Percentiles rank a stretch among this genome's conserved stretches.
These are phyloP conservation scores for Perca fluviatilis DNA, from an alignment of 2,113 vertebrate genomes.

Conservation along the genomic window DNA sequence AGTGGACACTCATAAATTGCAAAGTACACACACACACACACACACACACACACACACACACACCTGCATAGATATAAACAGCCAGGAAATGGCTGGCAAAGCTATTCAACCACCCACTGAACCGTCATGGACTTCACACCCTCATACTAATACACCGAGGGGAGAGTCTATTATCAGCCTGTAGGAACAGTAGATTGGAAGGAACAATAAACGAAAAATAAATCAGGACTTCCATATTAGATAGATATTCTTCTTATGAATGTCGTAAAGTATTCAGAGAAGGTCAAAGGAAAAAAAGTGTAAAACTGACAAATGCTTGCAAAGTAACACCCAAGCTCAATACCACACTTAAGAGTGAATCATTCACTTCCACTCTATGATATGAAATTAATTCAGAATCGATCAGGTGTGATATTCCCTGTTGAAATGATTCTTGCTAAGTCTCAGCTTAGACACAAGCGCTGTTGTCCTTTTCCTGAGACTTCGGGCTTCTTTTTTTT, in stretches of 20 bases:
- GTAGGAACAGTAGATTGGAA: conserved; percentile 7
- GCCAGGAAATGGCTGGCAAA: conserved; percentile 56
- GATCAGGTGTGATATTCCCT: conserved; percentile 5
- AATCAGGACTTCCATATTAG: conserved; percentile 25
- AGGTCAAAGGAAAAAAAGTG: conserved; percentile 37
- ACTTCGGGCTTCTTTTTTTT: conserved; percentile 52
- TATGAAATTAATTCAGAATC: conserved; percentile 12
- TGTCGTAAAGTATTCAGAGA: conserved; percentile 24
- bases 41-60: background rate
- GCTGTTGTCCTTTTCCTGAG: conserved; percentile 63
- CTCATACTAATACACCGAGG: conserved; percentile 35
- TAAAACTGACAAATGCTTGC: background rate
- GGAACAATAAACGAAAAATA: conserved; percentile 40
- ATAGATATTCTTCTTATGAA: conserved; percentile 18
- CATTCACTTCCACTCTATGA: background rate
- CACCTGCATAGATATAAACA: conserved; percentile 67
- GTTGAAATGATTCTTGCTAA: conserved; percentile 18
- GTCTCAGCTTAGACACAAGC: conserved; percentile 55
- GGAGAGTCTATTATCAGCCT: conserved; percentile 16
- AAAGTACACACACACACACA: conserved; percentile 32
- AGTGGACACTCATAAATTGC: conserved; percentile 61
- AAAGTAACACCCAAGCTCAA: accelerated
- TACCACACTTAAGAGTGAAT: background rate
- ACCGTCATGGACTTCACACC: conserved; percentile 32
- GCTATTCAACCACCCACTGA: conserved; percentile 51